These are phyloP conservation scores for Oryctes rhinoceros DNA, from an alignment of 1,140 invertebrate genomes.

Conservation along the genomic window DNA sequence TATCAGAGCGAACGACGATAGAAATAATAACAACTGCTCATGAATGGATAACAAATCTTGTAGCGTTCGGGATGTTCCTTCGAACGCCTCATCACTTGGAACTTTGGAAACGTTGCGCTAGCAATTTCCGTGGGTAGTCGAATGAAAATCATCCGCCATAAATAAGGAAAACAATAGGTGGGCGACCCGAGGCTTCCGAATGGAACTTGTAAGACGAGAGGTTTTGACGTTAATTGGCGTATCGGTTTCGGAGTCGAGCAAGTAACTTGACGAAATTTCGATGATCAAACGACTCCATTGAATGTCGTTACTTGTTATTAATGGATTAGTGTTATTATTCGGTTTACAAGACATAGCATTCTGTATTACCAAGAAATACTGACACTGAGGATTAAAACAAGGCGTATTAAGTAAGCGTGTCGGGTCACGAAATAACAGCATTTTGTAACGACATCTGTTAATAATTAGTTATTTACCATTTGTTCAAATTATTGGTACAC, in stretches of 20 bases:
- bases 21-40: constrained; percentile 6
- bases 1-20: not conserved
- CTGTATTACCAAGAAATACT: no score
- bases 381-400: no score
- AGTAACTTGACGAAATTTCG: not conserved
- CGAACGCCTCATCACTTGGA: not conserved
- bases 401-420: no score
- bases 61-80: not conserved
- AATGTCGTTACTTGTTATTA: not conserved
- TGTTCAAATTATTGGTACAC: no score
- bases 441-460: no score
- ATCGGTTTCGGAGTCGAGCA: not conserved
- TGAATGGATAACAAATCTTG: constrained; percentile 10
- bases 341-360: no score
- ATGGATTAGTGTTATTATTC: no score
- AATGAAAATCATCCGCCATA: not conserved
- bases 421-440: no score
- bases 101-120: not conserved
- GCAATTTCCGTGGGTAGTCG: not conserved
- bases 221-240: not conserved
- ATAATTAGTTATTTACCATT: no score
- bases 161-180: constrained; percentile 14
- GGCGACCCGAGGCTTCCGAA: not conserved
- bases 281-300: not conserved
- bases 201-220: constrained; percentile 17